Evolutionary conservation across 1,140 invertebrate species (phyloP), one percentile per base, ranked within the genome.

Genomic region (Antheraea pernyi): DNA sequence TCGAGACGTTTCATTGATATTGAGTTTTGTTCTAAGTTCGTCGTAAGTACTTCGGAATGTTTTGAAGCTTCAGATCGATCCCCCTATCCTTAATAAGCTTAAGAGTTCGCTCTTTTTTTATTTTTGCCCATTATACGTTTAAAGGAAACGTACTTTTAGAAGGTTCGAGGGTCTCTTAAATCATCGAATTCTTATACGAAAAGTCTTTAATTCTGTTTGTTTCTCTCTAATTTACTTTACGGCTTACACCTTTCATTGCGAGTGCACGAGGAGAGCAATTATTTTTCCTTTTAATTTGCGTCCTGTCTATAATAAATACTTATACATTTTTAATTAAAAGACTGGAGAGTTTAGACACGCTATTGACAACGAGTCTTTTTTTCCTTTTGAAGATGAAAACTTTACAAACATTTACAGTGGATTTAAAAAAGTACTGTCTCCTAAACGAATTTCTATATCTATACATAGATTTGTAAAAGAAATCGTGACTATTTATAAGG

Each of bases 1-100:
- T 85, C 70, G 79, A 79, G 75, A 79, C 80, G 74, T 84, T 86
- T 84, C 79, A 83, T 83, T 87, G 84, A 87, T 90, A 86, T 89
- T 84, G 82, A 88, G 80, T 85, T 87, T 84, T 85, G 80, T 86
- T 84, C 77, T 83, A 79, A 87, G 78, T 82, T 75, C 70, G 39
- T 16, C 72, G 67, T 82, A 82, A 85, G 80, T 83, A 79, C 79
- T 82, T 82, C 70, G 80, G 76, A 78, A 82, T 81, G 79, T 82
- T 86, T 80, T 74, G 78, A 75, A 75, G 70, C 67, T 68, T 59
- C 65, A 66, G 71, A 74, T 77, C 65, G 71, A 67, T 76, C 76
- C 71, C 42, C 74, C 73, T 76, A 76, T 78, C 71, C 74, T 75
- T 87, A 83, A 86, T 86, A 86, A 85, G 81, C 79, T 86, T 85